Evolutionary conservation across 64 coral and sea anemone species (phyloP).

Genomic region (Orbicella faveolata): DNA sequence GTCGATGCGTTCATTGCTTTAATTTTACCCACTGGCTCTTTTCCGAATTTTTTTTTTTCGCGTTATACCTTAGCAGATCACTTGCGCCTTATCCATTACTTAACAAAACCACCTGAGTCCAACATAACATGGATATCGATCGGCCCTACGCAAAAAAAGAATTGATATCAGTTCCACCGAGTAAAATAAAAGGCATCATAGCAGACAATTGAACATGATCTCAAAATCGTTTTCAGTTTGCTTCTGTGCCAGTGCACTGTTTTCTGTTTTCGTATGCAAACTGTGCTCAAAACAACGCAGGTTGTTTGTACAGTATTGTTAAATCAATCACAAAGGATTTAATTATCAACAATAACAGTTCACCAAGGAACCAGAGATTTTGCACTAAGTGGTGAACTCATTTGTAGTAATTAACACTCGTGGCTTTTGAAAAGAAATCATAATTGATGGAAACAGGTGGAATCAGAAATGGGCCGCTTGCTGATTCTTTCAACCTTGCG

Average conservation of each 20-base stretch:
- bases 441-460: constrained; percentile 16
- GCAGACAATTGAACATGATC: background rate
- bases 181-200: background rate
- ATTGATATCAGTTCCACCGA: background rate
- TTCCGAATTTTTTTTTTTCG: background rate
- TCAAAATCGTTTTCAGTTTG: background rate
- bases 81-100: constrained; percentile 36
- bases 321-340: constrained; percentile 44
- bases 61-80: background rate
- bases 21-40: constrained; percentile 6
- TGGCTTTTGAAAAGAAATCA: background rate
- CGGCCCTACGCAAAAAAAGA: background rate
- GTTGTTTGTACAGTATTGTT: constrained; percentile 48
- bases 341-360: constrained; percentile 32
- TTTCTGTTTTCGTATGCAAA: constrained; percentile 31
- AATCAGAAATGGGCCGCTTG: background rate
- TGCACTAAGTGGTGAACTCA: constrained; percentile 38
- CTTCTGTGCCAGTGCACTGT: background rate
- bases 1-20: too few relatives aligned
- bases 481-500: constrained; percentile 19
- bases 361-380: constrained; percentile 3
- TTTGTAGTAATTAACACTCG: constrained; percentile 21
- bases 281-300: constrained; percentile 30
- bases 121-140: constrained; percentile 4
- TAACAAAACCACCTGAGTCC: constrained; percentile 24